A percentile compares a stretch with the other conserved stretches of the same genome.
Conservation (phyloP, 2,113 vertebrate genomes). For the Myrmecobius fasciatus region DNA sequence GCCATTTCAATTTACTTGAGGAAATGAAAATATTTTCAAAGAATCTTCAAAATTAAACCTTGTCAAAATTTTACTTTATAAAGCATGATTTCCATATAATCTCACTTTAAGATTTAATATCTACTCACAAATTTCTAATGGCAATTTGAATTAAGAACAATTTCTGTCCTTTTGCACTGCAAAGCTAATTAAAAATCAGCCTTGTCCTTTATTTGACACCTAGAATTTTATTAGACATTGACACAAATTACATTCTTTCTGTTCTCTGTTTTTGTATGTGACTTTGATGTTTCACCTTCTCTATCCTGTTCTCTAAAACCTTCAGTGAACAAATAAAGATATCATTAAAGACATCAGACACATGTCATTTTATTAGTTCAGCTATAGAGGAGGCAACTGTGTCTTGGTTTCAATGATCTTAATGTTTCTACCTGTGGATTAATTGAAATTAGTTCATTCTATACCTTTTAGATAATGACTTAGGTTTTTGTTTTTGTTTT, state of each 20-base stretch:
- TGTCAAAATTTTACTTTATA: not conserved
- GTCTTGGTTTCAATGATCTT: slow-evolving; percentile 55
- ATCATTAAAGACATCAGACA: slow-evolving; percentile 43
- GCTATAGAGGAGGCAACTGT: slow-evolving; percentile 49
- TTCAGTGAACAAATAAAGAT: slow-evolving; percentile 38
- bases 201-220: slow-evolving; percentile 17
- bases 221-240: slow-evolving; percentile 21
- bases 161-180: not conserved
- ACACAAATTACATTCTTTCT: slow-evolving; percentile 42
- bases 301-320: slow-evolving; percentile 42
- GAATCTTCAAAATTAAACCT: not conserved
- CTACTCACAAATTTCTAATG: not conserved
- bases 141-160: not conserved
- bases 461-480: slow-evolving; percentile 35
- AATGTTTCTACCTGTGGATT: slow-evolving; percentile 33
- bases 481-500: slow-evolving; percentile 54
- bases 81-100: not conserved
- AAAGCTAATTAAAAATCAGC: not conserved
- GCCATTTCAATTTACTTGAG: not conserved
- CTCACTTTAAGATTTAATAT: not conserved
- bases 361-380: slow-evolving; percentile 66
- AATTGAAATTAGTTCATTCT: slow-evolving; percentile 52
- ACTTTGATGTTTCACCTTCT: slow-evolving; percentile 47
- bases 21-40: not conserved
- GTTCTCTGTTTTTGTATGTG: not conserved